Conservation (phyloP, 2,797 vertebrate genomes). For the Pangasius sanitwongsei region DNA sequence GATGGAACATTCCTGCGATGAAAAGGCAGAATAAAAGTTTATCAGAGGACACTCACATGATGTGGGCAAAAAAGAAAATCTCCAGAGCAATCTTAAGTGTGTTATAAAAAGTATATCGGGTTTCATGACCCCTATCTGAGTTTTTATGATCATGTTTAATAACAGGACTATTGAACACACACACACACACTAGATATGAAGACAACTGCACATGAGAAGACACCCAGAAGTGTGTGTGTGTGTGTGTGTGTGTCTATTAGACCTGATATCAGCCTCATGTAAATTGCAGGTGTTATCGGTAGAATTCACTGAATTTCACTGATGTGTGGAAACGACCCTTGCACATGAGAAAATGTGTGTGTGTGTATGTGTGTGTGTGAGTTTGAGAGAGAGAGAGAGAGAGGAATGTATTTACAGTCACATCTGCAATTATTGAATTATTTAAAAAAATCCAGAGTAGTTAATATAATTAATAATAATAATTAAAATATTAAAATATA, state of each 20-base stretch:
- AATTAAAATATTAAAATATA: no score
- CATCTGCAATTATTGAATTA: neutral
- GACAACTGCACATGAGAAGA: neutral
- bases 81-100: neutral
- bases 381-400: neutral
- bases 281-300: slow-evolving; percentile 56
- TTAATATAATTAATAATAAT: neutral
- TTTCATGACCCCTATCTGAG: neutral
- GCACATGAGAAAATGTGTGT: slow-evolving; percentile 43
- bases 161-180: neutral
- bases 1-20: slow-evolving; percentile 87
- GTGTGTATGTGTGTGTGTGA: slow-evolving; percentile 20
- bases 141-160: slow-evolving; percentile 7
- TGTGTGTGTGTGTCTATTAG: neutral
- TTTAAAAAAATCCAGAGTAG: neutral
- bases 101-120: neutral
- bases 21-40: neutral
- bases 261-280: slow-evolving; percentile 15
- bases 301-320: slow-evolving; percentile 42
- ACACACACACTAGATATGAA: slow-evolving; percentile 14
- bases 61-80: neutral
- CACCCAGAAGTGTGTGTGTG: neutral
- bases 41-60: neutral
- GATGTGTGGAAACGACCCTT: slow-evolving; percentile 58
- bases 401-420: neutral